Percentiles rank a stretch among this genome's conserved stretches.
Conservation (phyloP, 2,888 invertebrate species). For the Flabesymbios commensalis region DNA sequence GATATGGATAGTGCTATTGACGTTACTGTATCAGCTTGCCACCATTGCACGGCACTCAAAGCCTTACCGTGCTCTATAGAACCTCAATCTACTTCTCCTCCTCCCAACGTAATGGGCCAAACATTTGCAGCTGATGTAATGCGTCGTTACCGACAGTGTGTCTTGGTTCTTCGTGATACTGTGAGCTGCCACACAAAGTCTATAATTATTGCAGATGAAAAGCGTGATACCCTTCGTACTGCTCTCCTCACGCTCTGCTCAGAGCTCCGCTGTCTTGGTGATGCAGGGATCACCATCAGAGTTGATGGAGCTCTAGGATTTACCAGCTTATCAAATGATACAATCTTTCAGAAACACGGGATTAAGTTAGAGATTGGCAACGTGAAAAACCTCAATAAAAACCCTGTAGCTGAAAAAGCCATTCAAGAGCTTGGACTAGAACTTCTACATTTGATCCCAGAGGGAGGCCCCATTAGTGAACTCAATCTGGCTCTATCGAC, state of each 20-base stretch:
- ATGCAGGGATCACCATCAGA: not conserved
- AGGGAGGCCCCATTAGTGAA: too few relatives aligned
- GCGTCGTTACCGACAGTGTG: not conserved
- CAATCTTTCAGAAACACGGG: not conserved
- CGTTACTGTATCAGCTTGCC: not conserved
- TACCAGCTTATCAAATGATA: not conserved
- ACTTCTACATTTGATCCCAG: too few relatives aligned
- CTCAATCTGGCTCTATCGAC: too few relatives aligned
- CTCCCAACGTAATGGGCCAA: not conserved
- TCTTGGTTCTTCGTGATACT: slow-evolving; percentile 3
- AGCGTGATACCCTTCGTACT: not conserved
- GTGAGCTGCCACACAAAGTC: not conserved
- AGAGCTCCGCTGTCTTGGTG: not conserved
- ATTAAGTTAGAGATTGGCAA: not conserved
- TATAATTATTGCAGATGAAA: not conserved
- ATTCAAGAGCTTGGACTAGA: too few relatives aligned
- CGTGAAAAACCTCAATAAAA: slow-evolving; percentile 6
- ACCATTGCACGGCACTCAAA: slow-evolving; percentile 1
- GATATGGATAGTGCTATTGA: not conserved
- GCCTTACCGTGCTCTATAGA: not conserved
- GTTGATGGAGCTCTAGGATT: slow-evolving; percentile 6
- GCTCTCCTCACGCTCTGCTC: not conserved
- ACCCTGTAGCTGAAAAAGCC: too few relatives aligned
- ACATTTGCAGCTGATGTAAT: slow-evolving; percentile 4
- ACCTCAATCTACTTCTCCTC: not conserved